Evolutionary conservation across 2,113 vertebrate species (phyloP).

Genomic region (Xiphophorus hellerii): DNA sequence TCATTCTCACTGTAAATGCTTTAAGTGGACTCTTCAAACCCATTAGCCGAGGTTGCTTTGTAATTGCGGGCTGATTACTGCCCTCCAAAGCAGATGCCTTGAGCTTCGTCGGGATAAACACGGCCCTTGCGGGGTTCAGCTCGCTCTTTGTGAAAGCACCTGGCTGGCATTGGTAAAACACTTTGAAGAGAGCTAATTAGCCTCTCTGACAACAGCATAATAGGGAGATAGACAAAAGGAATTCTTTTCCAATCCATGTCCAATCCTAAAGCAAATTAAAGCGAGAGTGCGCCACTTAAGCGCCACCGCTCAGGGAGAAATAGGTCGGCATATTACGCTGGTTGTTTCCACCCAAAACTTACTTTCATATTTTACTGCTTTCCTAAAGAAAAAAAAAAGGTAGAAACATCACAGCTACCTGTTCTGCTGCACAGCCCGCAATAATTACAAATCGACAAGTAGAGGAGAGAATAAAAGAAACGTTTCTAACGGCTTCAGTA

Average conservation of each 20-base stretch:
- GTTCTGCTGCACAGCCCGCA: not conserved
- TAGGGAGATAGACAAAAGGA: constrained; percentile 44
- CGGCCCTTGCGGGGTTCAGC: constrained; percentile 23
- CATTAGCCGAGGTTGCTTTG: constrained; percentile 70
- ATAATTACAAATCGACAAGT: not conserved
- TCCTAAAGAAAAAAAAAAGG: not conserved
- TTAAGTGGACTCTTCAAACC: constrained; percentile 69
- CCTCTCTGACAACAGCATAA: constrained; percentile 56
- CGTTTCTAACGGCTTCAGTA: constrained; percentile 3
- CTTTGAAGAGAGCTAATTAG: constrained; percentile 64
- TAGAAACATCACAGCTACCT: constrained; percentile 16
- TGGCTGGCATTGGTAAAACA: constrained; percentile 51
- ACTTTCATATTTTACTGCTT: constrained; percentile 19
- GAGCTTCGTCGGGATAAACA: constrained; percentile 44
- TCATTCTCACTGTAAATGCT: constrained; percentile 27
- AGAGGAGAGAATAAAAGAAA: constrained; percentile 17
- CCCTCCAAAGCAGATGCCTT: constrained; percentile 53
- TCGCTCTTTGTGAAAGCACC: constrained; percentile 49
- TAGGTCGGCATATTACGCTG: constrained; percentile 28
- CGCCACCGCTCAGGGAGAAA: constrained; percentile 37
- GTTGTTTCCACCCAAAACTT: constrained; percentile 57
- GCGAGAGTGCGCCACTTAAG: constrained; percentile 43
- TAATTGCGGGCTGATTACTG: constrained; percentile 64
- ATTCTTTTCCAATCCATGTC: constrained; percentile 46
- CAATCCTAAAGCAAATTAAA: constrained; percentile 46